A percentile compares a stretch with the other conserved stretches of the same genome.
Evolutionary conservation across 2,113 vertebrate species (phyloP).

Genomic region (Oryzias javanicus): DNA sequence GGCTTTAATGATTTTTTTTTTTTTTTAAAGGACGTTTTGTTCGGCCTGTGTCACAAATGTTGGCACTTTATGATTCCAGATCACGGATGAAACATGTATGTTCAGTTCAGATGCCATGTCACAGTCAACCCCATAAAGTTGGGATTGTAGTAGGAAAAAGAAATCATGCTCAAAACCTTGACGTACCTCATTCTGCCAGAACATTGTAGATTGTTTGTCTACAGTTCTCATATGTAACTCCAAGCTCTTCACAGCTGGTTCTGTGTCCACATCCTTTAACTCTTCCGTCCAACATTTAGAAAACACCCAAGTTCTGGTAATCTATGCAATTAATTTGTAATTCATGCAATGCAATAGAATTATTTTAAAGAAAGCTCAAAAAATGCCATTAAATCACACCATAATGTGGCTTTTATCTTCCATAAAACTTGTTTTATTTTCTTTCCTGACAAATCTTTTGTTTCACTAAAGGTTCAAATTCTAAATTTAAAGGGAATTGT

Average conservation of each 20-base stretch:
- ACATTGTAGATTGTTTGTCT: conserved; percentile 55
- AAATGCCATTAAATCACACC: conserved; percentile 31
- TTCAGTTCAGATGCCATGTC: conserved; percentile 47
- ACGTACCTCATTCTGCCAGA: conserved; percentile 65
- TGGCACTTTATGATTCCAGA: conserved; percentile 40
- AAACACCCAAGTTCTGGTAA: conserved; percentile 59
- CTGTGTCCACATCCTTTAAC: conserved; percentile 63
- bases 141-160: conserved; percentile 25
- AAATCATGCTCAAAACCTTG: conserved; percentile 47
- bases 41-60: conserved; percentile 43
- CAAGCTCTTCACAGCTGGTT: conserved; percentile 71
- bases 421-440: conserved; percentile 19
- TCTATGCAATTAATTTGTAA: conserved; percentile 74
- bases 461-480: not conserved
- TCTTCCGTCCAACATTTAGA: conserved; percentile 57
- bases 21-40: conserved; percentile 26
- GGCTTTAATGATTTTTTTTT: conserved; percentile 40
- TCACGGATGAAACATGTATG: conserved; percentile 19
- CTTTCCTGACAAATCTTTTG: conserved; percentile 11
- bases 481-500: not conserved
- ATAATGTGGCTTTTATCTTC: conserved; percentile 25
- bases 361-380: conserved; percentile 31
- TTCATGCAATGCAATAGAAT: conserved; percentile 61
- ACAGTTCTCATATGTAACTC: conserved; percentile 37
- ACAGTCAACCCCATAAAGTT: conserved; percentile 36